Conservation (phyloP, 1,140 invertebrate species). For the Notospermus geniculatus region DNA sequence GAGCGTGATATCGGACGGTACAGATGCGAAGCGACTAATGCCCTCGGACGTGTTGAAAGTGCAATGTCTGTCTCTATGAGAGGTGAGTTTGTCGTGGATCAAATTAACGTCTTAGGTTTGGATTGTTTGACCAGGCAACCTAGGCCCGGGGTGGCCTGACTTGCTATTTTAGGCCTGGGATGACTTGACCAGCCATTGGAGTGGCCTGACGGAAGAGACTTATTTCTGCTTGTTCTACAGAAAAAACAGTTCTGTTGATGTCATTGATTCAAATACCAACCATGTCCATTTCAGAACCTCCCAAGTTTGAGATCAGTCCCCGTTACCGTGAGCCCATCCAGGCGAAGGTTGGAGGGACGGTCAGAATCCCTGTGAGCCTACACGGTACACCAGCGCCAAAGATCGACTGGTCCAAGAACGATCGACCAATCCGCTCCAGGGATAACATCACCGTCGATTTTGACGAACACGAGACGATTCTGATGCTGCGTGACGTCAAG, state of each 20-base stretch:
- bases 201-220: neutral
- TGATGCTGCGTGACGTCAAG: constrained; percentile 89
- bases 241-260: too few relatives aligned
- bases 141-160: too few relatives aligned
- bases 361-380: neutral
- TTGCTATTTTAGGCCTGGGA: neutral
- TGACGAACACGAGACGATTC: constrained; percentile 10
- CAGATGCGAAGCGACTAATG: constrained; percentile 44
- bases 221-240: too few relatives aligned
- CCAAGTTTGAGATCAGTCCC: constrained; percentile 1
- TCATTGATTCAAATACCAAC: too few relatives aligned
- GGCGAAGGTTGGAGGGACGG: constrained; percentile 1
- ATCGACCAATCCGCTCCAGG: constrained; percentile 10
- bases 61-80: constrained; percentile 17
- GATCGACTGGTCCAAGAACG: constrained; percentile 11
- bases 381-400: neutral
- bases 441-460: constrained; percentile 47
- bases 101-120: too few relatives aligned
- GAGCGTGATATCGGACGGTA: constrained; percentile 43
- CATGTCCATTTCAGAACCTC: neutral
- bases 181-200: neutral
- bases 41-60: constrained; percentile 39
- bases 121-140: too few relatives aligned
- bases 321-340: constrained; percentile 2
- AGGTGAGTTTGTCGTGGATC: too few relatives aligned